Conservation (phyloP, 2,113 vertebrate genomes). For the Platanista minor region DNA sequence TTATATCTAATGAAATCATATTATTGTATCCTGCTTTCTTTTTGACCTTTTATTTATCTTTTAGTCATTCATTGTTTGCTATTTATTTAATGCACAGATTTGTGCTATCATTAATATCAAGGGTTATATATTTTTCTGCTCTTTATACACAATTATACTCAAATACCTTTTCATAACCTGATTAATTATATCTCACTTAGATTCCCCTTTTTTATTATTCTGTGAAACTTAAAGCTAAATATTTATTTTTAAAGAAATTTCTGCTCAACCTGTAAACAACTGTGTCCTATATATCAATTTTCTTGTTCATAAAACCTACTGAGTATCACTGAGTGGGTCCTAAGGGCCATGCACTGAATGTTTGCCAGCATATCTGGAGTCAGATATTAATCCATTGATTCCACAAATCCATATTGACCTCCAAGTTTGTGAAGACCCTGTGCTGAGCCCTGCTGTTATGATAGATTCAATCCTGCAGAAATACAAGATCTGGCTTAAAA, state of each 20-base stretch:
- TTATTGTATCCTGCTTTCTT: background rate
- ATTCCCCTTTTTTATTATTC: background rate
- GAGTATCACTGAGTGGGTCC: background rate
- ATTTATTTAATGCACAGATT: background rate
- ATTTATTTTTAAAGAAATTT: conserved; percentile 3
- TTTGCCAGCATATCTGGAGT: background rate
- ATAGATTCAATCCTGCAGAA: background rate
- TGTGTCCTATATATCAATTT: background rate
- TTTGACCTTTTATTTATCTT: background rate
- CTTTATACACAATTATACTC: background rate
- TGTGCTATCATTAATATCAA: background rate
- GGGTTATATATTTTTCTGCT: background rate
- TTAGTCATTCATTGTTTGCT: background rate
- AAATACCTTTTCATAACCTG: background rate
- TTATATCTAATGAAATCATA: background rate
- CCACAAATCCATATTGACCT: background rate
- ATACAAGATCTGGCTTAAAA: background rate
- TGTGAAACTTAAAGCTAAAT: background rate
- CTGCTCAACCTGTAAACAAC: background rate
- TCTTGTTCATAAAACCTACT: background rate
- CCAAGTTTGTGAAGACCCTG: background rate
- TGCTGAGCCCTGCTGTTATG: background rate
- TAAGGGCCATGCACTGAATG: background rate
- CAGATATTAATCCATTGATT: conserved; percentile 21
- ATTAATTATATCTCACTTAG: background rate